Evolutionary conservation across 1,140 invertebrate species (phyloP), one percentile per base, ranked within the genome.

Genomic region (Oryzaephilus surinamensis): DNA sequence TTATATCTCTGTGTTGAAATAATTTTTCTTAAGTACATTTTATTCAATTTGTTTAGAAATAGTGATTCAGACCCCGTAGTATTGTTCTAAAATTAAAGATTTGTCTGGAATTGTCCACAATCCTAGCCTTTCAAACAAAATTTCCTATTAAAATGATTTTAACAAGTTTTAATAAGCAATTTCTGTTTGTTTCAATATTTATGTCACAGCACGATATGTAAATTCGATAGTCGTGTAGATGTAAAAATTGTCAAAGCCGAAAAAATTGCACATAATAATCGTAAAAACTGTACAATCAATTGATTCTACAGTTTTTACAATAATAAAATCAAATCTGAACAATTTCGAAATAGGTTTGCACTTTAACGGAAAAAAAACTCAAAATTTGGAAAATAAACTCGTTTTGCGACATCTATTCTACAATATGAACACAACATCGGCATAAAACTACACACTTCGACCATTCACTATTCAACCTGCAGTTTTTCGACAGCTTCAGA

Each of bases 151-250:
- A 24, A 24, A 24, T n/a, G 11, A 24, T n/a, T 24, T 11, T 4
- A 10, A 16, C n/a, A n/a, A n/a, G n/a, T n/a, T n/a, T n/a, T n/a
- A n/a, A n/a, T n/a, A n/a, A n/a, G n/a, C n/a, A n/a, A n/a, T n/a
- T n/a, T n/a, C 5, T 6, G 5, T 24, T 24, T 11, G 3, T 24
- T 24, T n/a, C 11, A 24, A 24, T 24, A 41, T 31, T 45, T 42
- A 35, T 38, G 43, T 57, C 54, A 57, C 54, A 57, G 54, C 54
- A 50, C 54, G 54, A 54, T 57, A 57, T 57, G 52, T 57, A 57
- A 57, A 54, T 57, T 54, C 52, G 54, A 46, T 52, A 46, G 24
- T 46, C n/a, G n/a, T n/a, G n/a, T n/a, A n/a, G n/a, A n/a, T 42
- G 20, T 14, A 23, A 19, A 33, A 28, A 41, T 33, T 38, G 43